Conservation (phyloP, 1,140 invertebrate genomes). For the Zaprionus tsacasi region DNA sequence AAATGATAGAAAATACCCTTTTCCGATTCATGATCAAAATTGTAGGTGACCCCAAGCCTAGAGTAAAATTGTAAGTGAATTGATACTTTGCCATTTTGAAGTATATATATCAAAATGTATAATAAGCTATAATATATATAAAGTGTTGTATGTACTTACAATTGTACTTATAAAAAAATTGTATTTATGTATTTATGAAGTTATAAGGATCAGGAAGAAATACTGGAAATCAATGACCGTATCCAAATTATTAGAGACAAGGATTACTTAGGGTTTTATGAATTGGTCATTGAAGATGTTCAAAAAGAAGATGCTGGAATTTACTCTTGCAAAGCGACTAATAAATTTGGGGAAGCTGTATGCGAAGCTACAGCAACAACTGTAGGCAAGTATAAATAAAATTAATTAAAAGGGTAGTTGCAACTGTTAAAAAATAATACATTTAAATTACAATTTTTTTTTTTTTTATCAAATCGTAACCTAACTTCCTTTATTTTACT, state of each 20-base stretch:
- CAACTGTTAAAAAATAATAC: no score
- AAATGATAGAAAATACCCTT: constrained; percentile 93
- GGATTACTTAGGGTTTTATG: constrained; percentile 93
- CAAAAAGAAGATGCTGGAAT: constrained; percentile 92
- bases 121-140: no score
- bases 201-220: constrained; percentile 92
- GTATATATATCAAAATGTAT: no score
- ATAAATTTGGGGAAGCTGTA: constrained; percentile 91
- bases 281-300: constrained; percentile 94
- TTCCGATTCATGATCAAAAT: constrained; percentile 96
- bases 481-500: no score
- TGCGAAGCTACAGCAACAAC: constrained; percentile 92
- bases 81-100: not conserved
- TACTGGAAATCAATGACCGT: constrained; percentile 88
- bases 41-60: constrained; percentile 93
- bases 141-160: no score
- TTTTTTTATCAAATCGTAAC: no score
- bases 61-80: constrained; percentile 92
- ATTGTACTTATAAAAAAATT: not conserved
- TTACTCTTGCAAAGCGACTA: constrained; percentile 94
- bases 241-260: constrained; percentile 90
- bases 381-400: constrained; percentile 86
- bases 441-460: no score
- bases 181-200: constrained; percentile 84
- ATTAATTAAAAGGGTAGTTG: not conserved